Evolutionary conservation across 2,888 invertebrate species (phyloP).

Genomic region (Cryptus armator): DNA sequence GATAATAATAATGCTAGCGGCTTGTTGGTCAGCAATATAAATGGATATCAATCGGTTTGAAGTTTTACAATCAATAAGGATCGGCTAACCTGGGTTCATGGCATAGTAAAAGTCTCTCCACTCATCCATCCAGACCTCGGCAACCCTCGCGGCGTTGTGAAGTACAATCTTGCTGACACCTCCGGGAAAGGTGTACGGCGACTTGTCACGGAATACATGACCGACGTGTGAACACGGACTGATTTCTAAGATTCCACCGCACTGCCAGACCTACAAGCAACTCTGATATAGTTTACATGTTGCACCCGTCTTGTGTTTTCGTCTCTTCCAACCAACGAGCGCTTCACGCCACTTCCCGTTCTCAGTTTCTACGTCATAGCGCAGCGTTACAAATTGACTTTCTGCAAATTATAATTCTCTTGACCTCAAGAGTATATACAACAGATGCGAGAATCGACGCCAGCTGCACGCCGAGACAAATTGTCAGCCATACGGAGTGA

Average conservation of each 20-base stretch:
- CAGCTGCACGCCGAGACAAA: not conserved
- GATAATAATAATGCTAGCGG: slow-evolving; percentile 20
- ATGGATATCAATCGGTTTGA: slow-evolving; percentile 49
- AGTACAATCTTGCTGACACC: slow-evolving; percentile 98
- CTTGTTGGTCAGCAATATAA: slow-evolving; percentile 26
- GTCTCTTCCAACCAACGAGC: not conserved
- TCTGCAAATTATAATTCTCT: slow-evolving; percentile 8
- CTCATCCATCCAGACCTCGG: slow-evolving; percentile 99
- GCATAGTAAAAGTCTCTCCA: slow-evolving; percentile 99
- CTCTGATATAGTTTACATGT: slow-evolving; percentile 69
- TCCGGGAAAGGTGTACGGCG: slow-evolving; percentile 99
- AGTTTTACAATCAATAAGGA: slow-evolving; percentile 57
- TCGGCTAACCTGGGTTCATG: slow-evolving; percentile 97
- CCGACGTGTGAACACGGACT: slow-evolving; percentile 98
- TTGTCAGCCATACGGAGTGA: not conserved
- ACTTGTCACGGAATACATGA: slow-evolving; percentile 99
- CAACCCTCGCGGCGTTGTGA: slow-evolving; percentile 99
- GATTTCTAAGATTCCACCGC: slow-evolving; percentile 97
- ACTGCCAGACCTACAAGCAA: slow-evolving; percentile 95
- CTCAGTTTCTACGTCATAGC: slow-evolving; percentile 5
- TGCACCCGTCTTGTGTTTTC: not conserved
- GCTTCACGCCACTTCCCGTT: not conserved
- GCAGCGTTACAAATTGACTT: not conserved
- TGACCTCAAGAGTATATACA: not conserved
- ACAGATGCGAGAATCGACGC: slow-evolving; percentile 3